Base-by-base conservation (phyloP, 2,113 vertebrate species). In the Sceloporus undulatus region DNA sequence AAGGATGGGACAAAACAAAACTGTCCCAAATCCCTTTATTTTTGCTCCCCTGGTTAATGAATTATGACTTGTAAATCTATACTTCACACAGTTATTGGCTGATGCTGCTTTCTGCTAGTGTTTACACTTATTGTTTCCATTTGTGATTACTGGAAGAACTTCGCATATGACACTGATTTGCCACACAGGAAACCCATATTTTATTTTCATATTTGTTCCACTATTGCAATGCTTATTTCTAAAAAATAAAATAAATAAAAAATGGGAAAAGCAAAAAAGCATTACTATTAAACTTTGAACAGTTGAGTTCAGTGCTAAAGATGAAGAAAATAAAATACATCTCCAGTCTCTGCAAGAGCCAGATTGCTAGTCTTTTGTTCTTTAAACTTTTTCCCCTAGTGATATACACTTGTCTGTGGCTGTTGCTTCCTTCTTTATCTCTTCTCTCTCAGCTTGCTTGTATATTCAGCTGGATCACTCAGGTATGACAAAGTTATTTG, bases 161-260 rank as follows among this genome's bases (percentile, higher is more conserved):
- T 76, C n/a, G 70, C 42, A 52, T 68, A 78, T 68, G 42, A 59
- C 62, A 66, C 80, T 6, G 77, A 5, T 90, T 77, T 75, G 29
- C 38, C 52, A 87, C 4, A 42, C 29, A 79, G 21, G 19, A 62
- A 84, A 90, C 7, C 80, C 85, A 3, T 75, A 84, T 77, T 85
- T n/a, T 4, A 70, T 66, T 88, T 14, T 1, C 82, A 14, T 54
- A 80, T 90, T 90, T 87, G n/a, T 82, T 91, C 21, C 76, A 14
- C 5, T 1, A 76, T 3, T 77, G 40, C 10, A 87, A 80, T 52
- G 85, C 34, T 89, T 59, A n/a, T 3, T 77, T 7, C 5, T 27
- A 78, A 68, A 78, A 4, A 19, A 85, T 48, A 71, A 34, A 34
- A 34, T 34, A 34, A 34, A 34, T 34, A 34, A 34, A 34, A 34